Conservation (phyloP, 2,797 vertebrate species). For the Delichon dasypus region DNA sequence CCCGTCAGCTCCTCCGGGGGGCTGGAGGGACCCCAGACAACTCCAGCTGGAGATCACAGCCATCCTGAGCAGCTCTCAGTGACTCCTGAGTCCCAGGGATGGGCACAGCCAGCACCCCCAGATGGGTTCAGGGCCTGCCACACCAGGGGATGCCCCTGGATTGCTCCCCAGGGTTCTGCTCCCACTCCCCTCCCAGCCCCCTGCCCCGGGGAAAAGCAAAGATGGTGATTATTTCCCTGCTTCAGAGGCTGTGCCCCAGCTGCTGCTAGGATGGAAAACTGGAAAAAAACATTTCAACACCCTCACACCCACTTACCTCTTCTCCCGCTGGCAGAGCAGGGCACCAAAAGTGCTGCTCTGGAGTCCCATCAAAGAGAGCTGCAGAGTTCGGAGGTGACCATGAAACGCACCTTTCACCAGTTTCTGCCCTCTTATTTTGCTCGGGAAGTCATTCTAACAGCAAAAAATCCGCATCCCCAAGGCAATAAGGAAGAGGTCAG, state of each 20-base stretch:
- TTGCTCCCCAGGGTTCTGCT: background rate
- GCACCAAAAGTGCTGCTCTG: background rate
- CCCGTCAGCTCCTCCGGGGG: background rate
- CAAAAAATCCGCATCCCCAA: background rate
- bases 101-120: background rate
- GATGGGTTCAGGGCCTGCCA: background rate
- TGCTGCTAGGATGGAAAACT: background rate
- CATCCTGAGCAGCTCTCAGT: fast-evolving
- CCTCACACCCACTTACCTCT: background rate
- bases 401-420: background rate
- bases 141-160: fast-evolving
- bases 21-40: background rate
- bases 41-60: background rate
- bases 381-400: background rate
- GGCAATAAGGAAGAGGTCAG: background rate
- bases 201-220: background rate
- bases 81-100: fast-evolving
- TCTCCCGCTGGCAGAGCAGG: background rate
- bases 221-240: background rate
- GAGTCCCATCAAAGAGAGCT: background rate
- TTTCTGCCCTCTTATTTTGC: background rate
- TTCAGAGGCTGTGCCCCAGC: background rate
- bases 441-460: background rate
- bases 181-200: background rate
- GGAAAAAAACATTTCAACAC: background rate